These are phyloP conservation scores for Adineta ricciae DNA, from an alignment of 2,888 invertebrate genomes.

Conservation along the genomic window DNA sequence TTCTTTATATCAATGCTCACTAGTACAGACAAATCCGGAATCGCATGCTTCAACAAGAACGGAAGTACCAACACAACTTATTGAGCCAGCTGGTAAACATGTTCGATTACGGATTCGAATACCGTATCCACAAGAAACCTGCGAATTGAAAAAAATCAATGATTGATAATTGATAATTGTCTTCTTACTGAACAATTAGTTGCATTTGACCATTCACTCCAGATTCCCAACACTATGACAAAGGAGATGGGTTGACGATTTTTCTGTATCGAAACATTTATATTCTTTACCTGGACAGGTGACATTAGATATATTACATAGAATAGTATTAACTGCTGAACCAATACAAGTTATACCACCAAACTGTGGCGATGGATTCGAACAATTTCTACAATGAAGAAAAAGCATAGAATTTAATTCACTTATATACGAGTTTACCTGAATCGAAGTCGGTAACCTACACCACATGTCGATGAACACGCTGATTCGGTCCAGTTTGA, in stretches of 20 bases:
- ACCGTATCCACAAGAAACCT: neutral
- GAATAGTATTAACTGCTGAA: neutral
- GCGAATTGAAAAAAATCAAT: neutral
- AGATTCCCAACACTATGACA: neutral
- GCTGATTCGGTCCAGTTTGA: neutral
- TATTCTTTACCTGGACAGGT: neutral
- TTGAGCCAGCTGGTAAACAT: neutral
- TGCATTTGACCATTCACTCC: neutral
- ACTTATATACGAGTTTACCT: neutral
- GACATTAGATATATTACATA: neutral
- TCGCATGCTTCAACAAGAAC: neutral
- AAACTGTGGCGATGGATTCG: neutral
- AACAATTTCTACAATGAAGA: neutral
- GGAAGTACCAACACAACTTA: neutral
- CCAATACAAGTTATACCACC: neutral
- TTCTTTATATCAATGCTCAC: neutral
- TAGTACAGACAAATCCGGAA: neutral
- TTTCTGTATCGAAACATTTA: neutral
- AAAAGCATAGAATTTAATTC: neutral
- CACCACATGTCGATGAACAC: slow-evolving; percentile 10
- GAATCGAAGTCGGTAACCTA: neutral
- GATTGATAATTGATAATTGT: neutral
- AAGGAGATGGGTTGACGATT: neutral
- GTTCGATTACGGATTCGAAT: neutral
- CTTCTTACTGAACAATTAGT: neutral